A percentile compares a stretch with the other conserved stretches of the same genome.
phyloP scores from a whole-genome alignment of 2,113 vertebrate genomes.

The Oncorhynchus mykiss region DNA sequence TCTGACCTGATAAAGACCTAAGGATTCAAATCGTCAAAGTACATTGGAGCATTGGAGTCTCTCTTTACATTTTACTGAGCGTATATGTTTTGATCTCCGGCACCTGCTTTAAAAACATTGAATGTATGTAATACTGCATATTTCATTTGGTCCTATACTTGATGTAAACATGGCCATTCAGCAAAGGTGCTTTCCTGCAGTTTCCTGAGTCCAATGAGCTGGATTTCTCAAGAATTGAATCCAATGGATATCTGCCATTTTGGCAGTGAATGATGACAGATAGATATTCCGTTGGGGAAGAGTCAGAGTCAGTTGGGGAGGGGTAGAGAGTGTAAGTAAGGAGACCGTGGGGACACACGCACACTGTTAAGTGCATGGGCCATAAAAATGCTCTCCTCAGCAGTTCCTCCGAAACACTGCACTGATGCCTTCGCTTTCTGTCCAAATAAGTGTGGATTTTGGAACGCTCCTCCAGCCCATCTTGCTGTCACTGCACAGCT shows the following conservation, averaged over 20 bases:
- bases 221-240: not conserved
- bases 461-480: constrained; percentile 61
- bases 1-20: no score
- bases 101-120: no score
- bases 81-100: no score
- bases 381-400: constrained; percentile 61
- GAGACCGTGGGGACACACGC: constrained; percentile 43
- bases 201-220: not conserved
- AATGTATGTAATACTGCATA: no score
- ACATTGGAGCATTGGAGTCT: no score
- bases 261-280: constrained; percentile 24
- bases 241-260: not conserved
- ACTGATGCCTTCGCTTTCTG: constrained; percentile 53
- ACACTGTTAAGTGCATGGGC: constrained; percentile 54
- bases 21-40: no score
- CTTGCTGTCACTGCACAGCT: constrained; percentile 60
- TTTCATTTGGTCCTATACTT: no score
- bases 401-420: constrained; percentile 62
- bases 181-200: not conserved
- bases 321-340: constrained; percentile 40
- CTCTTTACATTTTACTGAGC: no score
- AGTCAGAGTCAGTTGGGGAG: not conserved
- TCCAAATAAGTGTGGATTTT: constrained; percentile 67
- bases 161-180: not conserved
- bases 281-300: not conserved